Percentiles rank a stretch among this genome's conserved stretches.
These are phyloP conservation scores for Lepas anatifera DNA, from an alignment of 2,888 invertebrate genomes.

Conservation along the genomic window DNA sequence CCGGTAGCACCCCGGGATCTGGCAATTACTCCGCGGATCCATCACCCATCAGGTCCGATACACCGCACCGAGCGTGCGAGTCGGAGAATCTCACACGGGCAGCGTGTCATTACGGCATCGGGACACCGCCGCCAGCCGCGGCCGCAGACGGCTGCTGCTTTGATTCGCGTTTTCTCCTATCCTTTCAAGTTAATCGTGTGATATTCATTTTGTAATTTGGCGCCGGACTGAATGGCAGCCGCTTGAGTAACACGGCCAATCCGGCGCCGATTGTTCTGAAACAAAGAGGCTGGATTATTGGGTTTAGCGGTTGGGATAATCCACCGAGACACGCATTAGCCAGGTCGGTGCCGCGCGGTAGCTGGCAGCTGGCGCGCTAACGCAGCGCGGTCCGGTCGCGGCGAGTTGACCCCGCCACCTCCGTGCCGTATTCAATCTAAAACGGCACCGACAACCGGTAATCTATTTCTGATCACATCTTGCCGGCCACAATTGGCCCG, in stretches of 20 bases:
- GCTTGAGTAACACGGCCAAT: background rate
- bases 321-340: background rate
- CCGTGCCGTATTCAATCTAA: background rate
- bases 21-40: background rate
- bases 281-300: background rate
- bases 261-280: background rate
- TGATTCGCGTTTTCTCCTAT: background rate
- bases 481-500: background rate
- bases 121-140: background rate
- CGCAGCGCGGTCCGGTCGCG: background rate
- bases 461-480: conserved; percentile 6
- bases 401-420: background rate
- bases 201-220: conserved; percentile 7
- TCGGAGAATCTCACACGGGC: background rate
- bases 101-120: background rate
- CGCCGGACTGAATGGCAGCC: too few relatives aligned
- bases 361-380: background rate
- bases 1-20: background rate
- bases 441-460: background rate
- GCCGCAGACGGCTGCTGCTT: background rate
- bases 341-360: background rate
- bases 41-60: background rate
- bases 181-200: background rate
- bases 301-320: background rate
- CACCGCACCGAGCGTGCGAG: background rate